These are phyloP conservation scores for Oncorhynchus keta DNA, from an alignment of 2,113 vertebrate genomes.

Conservation along the genomic window DNA sequence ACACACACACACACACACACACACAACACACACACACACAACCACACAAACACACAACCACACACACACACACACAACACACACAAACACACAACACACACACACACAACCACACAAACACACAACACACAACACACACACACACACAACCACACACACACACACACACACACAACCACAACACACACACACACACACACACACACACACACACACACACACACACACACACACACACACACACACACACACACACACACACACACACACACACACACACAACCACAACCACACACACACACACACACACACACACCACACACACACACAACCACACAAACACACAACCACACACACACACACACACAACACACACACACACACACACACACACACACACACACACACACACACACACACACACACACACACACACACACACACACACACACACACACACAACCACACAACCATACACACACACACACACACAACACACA, in stretches of 20 bases:
- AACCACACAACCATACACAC: too few species aligned
- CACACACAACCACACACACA: not conserved
- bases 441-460: too few species aligned
- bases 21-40: too few species aligned
- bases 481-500: too few species aligned
- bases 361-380: conserved; percentile 26
- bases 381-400: conserved; percentile 20
- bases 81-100: too few species aligned
- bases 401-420: conserved; percentile 11
- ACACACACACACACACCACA: not conserved
- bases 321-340: conserved; percentile 23
- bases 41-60: too few species aligned
- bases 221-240: conserved; percentile 17
- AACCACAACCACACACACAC: conserved; percentile 26
- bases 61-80: too few species aligned
- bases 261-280: too few species aligned
- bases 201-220: not conserved
- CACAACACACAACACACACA: too few species aligned
- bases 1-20: too few species aligned
- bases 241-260: conserved; percentile 24
- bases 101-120: too few species aligned
- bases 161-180: too few species aligned
- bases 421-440: not conserved
- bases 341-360: conserved; percentile 38
- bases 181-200: not conserved